These are phyloP conservation scores for Burhinus oedicnemus DNA, from an alignment of 2,113 vertebrate genomes.

Conservation along the genomic window DNA sequence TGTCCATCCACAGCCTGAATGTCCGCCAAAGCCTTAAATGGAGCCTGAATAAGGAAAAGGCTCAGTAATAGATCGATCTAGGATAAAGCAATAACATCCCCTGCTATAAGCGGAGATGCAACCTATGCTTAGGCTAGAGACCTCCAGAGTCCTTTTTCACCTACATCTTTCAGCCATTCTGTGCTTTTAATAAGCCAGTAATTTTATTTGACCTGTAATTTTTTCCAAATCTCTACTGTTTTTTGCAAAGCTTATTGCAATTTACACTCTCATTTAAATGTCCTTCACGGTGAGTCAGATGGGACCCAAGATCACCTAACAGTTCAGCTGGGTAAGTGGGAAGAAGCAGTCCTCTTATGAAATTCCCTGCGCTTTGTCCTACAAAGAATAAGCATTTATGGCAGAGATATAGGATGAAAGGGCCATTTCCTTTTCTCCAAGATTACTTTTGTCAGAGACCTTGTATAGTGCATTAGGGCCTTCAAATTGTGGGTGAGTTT, in stretches of 20 bases:
- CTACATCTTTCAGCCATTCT: constrained; percentile 20
- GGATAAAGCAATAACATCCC: neutral
- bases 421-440: neutral
- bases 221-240: constrained; percentile 33
- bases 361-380: constrained; percentile 22
- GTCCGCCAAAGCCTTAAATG: neutral
- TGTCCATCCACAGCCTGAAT: neutral
- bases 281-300: neutral
- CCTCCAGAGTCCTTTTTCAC: constrained; percentile 40
- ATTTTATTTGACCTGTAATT: constrained; percentile 56
- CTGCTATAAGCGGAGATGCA: neutral
- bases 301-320: neutral
- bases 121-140: constrained; percentile 10
- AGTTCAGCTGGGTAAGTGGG: neutral
- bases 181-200: constrained; percentile 46
- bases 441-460: neutral
- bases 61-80: neutral
- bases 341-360: neutral
- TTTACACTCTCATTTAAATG: constrained; percentile 40
- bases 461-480: neutral
- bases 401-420: neutral
- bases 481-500: neutral
- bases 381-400: neutral
- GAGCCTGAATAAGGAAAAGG: neutral
- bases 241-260: constrained; percentile 29